phyloP scores from a whole-genome alignment of 2,113 vertebrate species.

The Emydura subglobosa region DNA sequence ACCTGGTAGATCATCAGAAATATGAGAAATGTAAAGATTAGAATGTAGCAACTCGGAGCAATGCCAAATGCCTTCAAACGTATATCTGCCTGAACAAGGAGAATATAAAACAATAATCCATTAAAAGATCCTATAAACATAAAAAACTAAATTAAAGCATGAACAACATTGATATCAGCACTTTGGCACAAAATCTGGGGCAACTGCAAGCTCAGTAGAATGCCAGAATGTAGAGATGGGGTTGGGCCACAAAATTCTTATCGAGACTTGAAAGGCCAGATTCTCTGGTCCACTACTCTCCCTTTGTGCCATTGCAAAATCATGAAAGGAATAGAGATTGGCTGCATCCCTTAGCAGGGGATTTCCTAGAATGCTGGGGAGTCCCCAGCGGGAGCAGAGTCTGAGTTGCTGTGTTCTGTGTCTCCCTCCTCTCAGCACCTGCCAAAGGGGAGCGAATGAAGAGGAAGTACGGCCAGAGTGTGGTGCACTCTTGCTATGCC shows the following conservation, averaged over 20 bases:
- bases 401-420: neutral
- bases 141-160: slow-evolving; percentile 36
- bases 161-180: slow-evolving; percentile 9
- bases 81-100: slow-evolving; percentile 71
- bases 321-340: slow-evolving; percentile 20
- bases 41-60: slow-evolving; percentile 63
- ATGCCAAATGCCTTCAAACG: slow-evolving; percentile 55
- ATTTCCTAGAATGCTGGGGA: neutral
- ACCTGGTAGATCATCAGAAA: slow-evolving; percentile 76
- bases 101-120: slow-evolving; percentile 71
- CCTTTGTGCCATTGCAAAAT: slow-evolving; percentile 22
- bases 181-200: slow-evolving; percentile 37
- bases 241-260: slow-evolving; percentile 5
- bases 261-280: neutral
- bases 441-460: slow-evolving; percentile 1
- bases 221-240: neutral
- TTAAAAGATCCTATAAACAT: slow-evolving; percentile 63
- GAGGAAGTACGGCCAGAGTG: neutral
- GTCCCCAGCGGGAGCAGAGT: neutral
- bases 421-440: slow-evolving; percentile 34
- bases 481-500: too few species aligned
- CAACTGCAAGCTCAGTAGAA: neutral
- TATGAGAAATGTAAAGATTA: slow-evolving; percentile 70
- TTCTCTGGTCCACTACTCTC: slow-evolving; percentile 38
- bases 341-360: slow-evolving; percentile 9